Percentiles rank a stretch among this genome's conserved stretches.
These are phyloP conservation scores for Hemiprocne comata DNA, from an alignment of 2,113 vertebrate species.

Conservation along the genomic window DNA sequence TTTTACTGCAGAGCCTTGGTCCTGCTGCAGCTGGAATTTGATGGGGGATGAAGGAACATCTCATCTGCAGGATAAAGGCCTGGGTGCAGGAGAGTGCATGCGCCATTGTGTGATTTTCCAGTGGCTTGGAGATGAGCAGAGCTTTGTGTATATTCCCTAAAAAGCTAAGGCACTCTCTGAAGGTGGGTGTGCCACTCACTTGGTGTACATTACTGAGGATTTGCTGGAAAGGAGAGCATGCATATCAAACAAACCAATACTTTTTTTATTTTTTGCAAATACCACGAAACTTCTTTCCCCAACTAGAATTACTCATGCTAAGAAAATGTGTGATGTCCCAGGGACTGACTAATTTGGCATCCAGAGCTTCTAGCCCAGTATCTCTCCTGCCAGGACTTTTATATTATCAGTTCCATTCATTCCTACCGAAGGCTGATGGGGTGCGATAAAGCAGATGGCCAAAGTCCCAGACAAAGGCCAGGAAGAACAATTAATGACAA, in stretches of 20 bases:
- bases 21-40: neutral
- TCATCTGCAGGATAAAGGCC: neutral
- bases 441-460: conserved; percentile 72
- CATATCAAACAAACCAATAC: neutral
- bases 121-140: neutral
- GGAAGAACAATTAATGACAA: conserved; percentile 63
- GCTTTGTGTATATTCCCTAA: neutral
- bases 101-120: neutral
- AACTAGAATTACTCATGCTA: conserved; percentile 55
- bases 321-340: conserved; percentile 30
- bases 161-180: neutral
- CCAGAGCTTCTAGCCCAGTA: conserved; percentile 12
- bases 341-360: conserved; percentile 41
- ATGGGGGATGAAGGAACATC: neutral
- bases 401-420: conserved; percentile 58
- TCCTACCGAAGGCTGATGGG: conserved; percentile 52
- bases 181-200: neutral
- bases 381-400: conserved; percentile 34
- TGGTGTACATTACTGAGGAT: neutral
- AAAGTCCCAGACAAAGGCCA: conserved; percentile 51
- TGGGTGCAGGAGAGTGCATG: neutral
- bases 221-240: neutral
- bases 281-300: conserved; percentile 24
- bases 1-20: neutral
- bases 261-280: neutral